A percentile compares a stretch with the other conserved stretches of the same genome.
Evolutionary conservation across 2,113 vertebrate genomes (phyloP).

Genomic region (Formicarius rufipectus): DNA sequence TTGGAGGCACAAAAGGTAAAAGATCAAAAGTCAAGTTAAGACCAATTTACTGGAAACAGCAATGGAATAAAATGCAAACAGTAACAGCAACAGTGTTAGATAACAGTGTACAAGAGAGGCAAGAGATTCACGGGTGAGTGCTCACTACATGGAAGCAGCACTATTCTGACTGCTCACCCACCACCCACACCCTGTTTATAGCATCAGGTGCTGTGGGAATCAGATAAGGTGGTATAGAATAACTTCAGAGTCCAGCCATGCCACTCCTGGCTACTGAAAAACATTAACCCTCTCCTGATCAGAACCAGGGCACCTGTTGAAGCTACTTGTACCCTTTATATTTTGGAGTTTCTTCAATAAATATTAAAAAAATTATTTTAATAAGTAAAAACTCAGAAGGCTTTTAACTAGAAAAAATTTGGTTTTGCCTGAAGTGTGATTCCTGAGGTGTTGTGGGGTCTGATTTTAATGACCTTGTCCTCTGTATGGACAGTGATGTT

Average conservation of each 20-base stretch:
- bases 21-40: too few relatives aligned
- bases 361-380: background rate
- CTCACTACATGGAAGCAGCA: background rate
- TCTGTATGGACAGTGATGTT: background rate
- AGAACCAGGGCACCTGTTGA: background rate
- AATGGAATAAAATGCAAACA: background rate
- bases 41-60: background rate
- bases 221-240: background rate
- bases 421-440: background rate
- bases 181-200: too few relatives aligned
- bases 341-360: background rate
- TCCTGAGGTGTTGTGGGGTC: background rate
- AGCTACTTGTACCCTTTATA: background rate
- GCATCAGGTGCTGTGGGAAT: too few relatives aligned
- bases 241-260: too few relatives aligned
- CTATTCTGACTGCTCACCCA: background rate
- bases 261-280: background rate
- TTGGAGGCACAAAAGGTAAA: background rate
- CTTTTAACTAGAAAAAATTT: background rate
- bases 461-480: background rate
- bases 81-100: background rate
- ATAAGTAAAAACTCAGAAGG: background rate
- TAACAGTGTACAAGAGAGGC: background rate
- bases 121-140: background rate
- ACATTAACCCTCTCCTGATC: background rate